Conservation (phyloP, 2,888 invertebrate genomes). For the Allophyes oxyacanthae region DNA sequence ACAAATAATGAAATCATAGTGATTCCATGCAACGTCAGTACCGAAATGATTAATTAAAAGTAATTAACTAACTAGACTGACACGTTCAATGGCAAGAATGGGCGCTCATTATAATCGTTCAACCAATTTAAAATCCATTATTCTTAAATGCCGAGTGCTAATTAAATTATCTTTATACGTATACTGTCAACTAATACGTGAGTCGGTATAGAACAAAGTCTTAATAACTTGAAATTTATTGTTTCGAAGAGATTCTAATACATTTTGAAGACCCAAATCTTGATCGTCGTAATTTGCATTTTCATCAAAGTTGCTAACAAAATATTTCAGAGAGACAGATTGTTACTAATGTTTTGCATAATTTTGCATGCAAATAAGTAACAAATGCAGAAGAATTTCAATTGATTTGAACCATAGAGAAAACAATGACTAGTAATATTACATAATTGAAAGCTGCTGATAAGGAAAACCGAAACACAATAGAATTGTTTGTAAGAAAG, state of each 20-base stretch:
- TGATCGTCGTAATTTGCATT: no score
- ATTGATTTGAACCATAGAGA: conserved; percentile 2
- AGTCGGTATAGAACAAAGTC: no score
- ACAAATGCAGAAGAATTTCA: not conserved
- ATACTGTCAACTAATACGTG: conserved; percentile 8
- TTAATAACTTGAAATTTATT: no score
- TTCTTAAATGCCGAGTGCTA: conserved; percentile 32
- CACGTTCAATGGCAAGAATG: conserved; percentile 22
- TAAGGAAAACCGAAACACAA: conserved; percentile 14
- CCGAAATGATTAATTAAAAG: conserved; percentile 31
- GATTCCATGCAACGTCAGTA: no score
- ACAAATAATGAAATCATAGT: no score
- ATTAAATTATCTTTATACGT: conserved; percentile 44
- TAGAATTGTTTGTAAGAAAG: conserved; percentile 4
- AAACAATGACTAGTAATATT: conserved; percentile 11
- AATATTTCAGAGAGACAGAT: no score
- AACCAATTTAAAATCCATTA: conserved; percentile 57
- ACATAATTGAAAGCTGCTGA: conserved; percentile 13
- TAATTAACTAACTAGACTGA: conserved; percentile 31
- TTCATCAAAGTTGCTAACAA: no score
- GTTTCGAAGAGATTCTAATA: not conserved
- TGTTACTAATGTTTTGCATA: no score
- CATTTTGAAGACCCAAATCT: not conserved
- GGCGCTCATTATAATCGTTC: conserved; percentile 40
- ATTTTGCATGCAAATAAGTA: no score